Percentiles rank a stretch among this genome's conserved stretches.
These are phyloP conservation scores for Lochmaea capreae DNA, from an alignment of 2,888 invertebrate genomes.

Conservation along the genomic window DNA sequence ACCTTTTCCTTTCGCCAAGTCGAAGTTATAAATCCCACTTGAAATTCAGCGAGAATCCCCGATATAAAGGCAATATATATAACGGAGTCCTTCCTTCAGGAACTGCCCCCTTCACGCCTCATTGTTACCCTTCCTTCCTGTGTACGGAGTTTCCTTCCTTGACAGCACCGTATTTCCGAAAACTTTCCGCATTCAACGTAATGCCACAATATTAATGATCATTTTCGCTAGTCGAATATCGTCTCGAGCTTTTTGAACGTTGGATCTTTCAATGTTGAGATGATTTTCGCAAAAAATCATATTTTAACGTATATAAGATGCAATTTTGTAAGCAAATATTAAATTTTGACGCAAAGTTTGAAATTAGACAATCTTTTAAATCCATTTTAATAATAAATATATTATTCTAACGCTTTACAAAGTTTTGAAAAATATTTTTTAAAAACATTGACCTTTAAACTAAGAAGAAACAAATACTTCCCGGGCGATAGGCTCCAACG, in stretches of 20 bases:
- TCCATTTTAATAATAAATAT: no score
- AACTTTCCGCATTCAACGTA: constrained; percentile 57
- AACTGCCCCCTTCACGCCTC: constrained; percentile 48
- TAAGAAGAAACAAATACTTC: no score
- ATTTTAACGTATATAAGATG: no score
- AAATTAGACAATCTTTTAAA: no score
- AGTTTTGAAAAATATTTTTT: no score
- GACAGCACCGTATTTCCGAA: constrained; percentile 58
- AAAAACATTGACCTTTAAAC: no score
- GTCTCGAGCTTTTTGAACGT: neutral
- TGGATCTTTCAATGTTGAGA: neutral
- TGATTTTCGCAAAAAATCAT: neutral
- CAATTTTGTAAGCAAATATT: no score
- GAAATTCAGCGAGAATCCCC: constrained; percentile 55
- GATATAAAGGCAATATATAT: constrained; percentile 59
- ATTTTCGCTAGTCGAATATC: constrained; percentile 34
- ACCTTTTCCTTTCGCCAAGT: constrained; percentile 32
- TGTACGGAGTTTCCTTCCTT: constrained; percentile 58
- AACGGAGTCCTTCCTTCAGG: constrained; percentile 52
- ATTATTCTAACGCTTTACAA: no score
- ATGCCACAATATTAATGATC: constrained; percentile 61
- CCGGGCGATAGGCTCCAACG: no score
- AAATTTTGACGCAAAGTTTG: no score
- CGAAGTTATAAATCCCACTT: constrained; percentile 55
- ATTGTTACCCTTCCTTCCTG: constrained; percentile 61